Conservation (phyloP, 2,888 invertebrate species). For the Scaeva pyrastri region DNA sequence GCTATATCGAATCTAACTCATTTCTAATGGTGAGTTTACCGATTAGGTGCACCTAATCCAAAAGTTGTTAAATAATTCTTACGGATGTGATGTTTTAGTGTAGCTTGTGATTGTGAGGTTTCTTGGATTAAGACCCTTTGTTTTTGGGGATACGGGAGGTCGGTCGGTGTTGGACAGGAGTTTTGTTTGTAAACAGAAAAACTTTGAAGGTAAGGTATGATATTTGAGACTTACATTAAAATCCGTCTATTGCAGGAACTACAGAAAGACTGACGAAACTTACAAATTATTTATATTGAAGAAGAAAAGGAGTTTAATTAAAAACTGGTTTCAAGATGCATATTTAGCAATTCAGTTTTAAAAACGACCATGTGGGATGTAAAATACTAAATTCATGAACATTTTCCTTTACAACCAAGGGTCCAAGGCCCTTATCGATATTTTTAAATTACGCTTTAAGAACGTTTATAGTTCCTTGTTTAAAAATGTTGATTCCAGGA, state of each 20-base stretch:
- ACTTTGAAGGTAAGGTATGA: background rate
- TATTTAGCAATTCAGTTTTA: no score
- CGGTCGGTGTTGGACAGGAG: background rate
- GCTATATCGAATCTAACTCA: slow-evolving; percentile 56
- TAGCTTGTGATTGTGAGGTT: slow-evolving; percentile 54
- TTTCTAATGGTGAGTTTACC: slow-evolving; percentile 50
- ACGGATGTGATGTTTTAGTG: slow-evolving; percentile 10
- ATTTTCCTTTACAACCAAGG: no score
- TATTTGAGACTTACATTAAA: background rate
- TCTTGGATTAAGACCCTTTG: slow-evolving; percentile 47
- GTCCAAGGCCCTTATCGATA: no score
- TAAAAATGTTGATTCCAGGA: no score
- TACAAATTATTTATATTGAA: background rate
- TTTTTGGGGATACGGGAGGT: background rate
- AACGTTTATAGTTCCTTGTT: no score
- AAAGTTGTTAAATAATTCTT: slow-evolving; percentile 70
- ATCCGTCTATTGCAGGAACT: background rate
- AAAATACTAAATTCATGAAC: no score
- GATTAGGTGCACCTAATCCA: slow-evolving; percentile 72
- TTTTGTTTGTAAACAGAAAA: background rate
- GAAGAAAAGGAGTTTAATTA: background rate
- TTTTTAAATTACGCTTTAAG: no score
- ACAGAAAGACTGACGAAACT: background rate
- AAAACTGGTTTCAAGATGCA: background rate
- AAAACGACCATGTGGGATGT: no score